Percentiles rank a stretch among this genome's conserved stretches.
Evolutionary conservation across 1,140 invertebrate genomes (phyloP).

Genomic region (Chionoecetes opilio): DNA sequence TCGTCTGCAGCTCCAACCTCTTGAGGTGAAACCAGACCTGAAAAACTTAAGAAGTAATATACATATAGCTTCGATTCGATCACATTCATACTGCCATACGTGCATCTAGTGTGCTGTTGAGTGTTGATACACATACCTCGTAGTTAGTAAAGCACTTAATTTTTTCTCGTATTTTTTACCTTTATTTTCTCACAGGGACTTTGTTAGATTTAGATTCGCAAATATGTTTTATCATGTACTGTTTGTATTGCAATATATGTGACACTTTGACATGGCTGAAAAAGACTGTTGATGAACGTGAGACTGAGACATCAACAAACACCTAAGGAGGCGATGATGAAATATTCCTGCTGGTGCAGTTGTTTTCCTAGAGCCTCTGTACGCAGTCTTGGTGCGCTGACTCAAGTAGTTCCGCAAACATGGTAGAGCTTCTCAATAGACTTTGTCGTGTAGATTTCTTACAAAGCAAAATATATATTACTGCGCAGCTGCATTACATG

Average conservation of each 20-base stretch:
- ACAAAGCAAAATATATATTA: not conserved
- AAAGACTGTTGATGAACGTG: not conserved
- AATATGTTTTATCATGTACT: no score
- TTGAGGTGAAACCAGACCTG: no score
- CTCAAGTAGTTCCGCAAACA: conserved; percentile 35
- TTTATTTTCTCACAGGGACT: no score
- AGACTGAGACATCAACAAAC: not conserved
- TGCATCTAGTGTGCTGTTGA: no score
- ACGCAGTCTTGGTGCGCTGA: conserved; percentile 6
- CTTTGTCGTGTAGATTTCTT: not conserved
- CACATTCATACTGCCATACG: no score
- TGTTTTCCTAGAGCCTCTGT: conserved; percentile 30
- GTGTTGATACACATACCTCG: no score
- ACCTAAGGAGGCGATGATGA: conserved; percentile 2
- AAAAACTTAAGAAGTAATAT: no score
- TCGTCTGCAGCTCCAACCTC: not conserved
- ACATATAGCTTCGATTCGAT: no score
- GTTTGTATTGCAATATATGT: not conserved
- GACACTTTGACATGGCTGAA: not conserved
- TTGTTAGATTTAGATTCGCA: no score
- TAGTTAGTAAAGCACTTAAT: no score
- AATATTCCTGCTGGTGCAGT: not conserved
- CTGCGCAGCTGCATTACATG: not conserved
- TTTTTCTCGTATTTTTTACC: no score
- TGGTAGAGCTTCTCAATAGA: not conserved